Evolutionary conservation across 2,113 vertebrate genomes (phyloP).

Genomic region (Aramus guarauna): DNA sequence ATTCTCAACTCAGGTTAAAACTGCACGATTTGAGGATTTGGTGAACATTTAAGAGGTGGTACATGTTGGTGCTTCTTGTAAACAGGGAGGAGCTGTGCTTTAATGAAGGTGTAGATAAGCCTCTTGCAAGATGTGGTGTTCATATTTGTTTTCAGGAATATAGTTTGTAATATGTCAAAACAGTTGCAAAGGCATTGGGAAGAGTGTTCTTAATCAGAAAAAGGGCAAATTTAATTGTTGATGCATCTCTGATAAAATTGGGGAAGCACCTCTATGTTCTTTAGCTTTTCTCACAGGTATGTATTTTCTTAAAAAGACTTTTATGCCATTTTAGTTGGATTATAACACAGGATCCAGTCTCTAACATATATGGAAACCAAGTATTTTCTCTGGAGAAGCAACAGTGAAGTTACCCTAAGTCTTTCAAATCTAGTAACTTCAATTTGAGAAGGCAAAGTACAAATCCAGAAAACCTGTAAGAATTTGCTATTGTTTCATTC

Average conservation of each 20-base stretch:
- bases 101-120: background rate
- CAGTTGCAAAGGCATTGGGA: background rate
- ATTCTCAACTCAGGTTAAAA: background rate
- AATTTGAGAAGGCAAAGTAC: background rate
- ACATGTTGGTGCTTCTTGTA: background rate
- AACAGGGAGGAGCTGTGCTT: background rate
- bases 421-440: background rate
- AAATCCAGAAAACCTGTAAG: background rate
- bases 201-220: background rate
- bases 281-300: background rate
- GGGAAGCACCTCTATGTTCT: background rate
- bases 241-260: background rate
- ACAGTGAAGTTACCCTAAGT: background rate
- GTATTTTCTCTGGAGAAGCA: background rate
- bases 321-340: background rate
- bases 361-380: fast-evolving
- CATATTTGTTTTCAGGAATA: background rate
- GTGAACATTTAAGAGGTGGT: background rate
- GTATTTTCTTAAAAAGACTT: background rate
- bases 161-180: background rate
- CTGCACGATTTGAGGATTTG: background rate
- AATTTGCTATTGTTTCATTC: background rate
- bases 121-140: background rate
- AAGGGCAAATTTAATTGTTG: background rate
- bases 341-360: background rate